These are phyloP conservation scores for Mylabris phalerata DNA, from an alignment of 1,140 invertebrate genomes.

Conservation along the genomic window DNA sequence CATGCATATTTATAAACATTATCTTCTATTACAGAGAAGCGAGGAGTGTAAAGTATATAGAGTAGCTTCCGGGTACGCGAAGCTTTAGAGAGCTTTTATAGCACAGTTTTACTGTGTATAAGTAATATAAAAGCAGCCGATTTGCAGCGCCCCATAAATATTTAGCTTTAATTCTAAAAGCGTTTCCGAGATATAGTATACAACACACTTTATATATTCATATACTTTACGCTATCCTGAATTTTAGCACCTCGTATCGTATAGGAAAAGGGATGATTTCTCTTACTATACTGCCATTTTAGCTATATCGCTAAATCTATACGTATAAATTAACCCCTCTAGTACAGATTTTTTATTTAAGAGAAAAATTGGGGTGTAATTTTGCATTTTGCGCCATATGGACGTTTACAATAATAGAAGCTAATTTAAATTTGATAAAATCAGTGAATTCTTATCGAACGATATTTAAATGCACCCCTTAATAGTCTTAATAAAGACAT, in stretches of 20 bases:
- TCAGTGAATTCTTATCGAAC: slow-evolving; percentile 2
- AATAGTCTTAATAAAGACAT: no score
- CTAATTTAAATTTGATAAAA: slow-evolving; percentile 16
- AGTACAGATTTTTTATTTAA: no score
- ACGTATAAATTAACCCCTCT: no score
- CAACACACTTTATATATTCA: slow-evolving; percentile 37
- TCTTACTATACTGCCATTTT: no score
- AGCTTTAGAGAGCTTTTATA: slow-evolving; percentile 42
- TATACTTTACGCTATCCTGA: slow-evolving; percentile 27
- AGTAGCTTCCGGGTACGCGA: slow-evolving; percentile 31
- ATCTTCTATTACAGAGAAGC: slow-evolving; percentile 41
- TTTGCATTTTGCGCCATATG: no score
- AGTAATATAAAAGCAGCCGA: slow-evolving; percentile 43
- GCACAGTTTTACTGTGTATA: slow-evolving; percentile 42
- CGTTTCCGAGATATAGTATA: slow-evolving; percentile 35
- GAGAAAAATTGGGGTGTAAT: no score
- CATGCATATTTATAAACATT: slow-evolving; percentile 45
- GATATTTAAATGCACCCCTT: slow-evolving; percentile 1
- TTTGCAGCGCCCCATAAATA: slow-evolving; percentile 43
- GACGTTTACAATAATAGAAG: slow-evolving; percentile 1
- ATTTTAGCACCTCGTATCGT: slow-evolving; percentile 16
- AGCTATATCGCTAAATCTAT: no score
- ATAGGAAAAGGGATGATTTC: no score
- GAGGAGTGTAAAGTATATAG: slow-evolving; percentile 38
- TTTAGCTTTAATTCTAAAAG: slow-evolving; percentile 43